Evolutionary conservation across 2,797 vertebrate species (phyloP), one percentile per base, ranked within the genome.

Genomic region (Strix occidentalis): DNA sequence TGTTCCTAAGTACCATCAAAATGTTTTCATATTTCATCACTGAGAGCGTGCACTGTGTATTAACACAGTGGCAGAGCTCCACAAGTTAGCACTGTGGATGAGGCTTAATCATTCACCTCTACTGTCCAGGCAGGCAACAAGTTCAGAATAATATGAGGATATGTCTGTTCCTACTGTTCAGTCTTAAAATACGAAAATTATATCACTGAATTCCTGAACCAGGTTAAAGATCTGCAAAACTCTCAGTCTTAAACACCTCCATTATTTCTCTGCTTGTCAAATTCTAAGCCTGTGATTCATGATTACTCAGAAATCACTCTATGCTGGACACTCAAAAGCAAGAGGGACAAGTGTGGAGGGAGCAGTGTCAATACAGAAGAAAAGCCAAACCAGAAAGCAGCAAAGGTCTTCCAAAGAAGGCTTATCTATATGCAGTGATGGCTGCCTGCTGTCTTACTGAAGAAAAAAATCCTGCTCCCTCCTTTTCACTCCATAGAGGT

Each of bases 1-100:
- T 90, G 43, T 41, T 87, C 56, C 33, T 81, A 83, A 93, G 72
- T 51, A 80, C 43, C 81, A 93, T 80, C 48, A 82, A 84, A 94
- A 90, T 70, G 66, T 68, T 94, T 87, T 61, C 91, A 80, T 94
- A 91, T 90, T 94, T 93, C 91, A 94, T 57, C 75, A 35, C 64
- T 1, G 35, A 77, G 60, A 87, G 63, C 1, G 0, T 70, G 77
- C 81, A 60, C 74, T 84, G 74, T 5, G 2, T 74, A 14, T 63
- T 91, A 93, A 90, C 39, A n/a, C 6, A 25, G 66, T 3, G 19
- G 57, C 61, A 93, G 51, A 88, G 31, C 3, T 0, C 33, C 83
- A 60, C 68, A 80, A 19, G 53, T n/a, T 43, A 15, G 19, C 37
- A 15, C 31, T 14, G 23, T 5, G 33, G 29, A 24, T 69, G 31